Evolutionary conservation across 2,888 invertebrate genomes (phyloP), one percentile per base, ranked within the genome.

Genomic region (Falcaria lacertinaria): DNA sequence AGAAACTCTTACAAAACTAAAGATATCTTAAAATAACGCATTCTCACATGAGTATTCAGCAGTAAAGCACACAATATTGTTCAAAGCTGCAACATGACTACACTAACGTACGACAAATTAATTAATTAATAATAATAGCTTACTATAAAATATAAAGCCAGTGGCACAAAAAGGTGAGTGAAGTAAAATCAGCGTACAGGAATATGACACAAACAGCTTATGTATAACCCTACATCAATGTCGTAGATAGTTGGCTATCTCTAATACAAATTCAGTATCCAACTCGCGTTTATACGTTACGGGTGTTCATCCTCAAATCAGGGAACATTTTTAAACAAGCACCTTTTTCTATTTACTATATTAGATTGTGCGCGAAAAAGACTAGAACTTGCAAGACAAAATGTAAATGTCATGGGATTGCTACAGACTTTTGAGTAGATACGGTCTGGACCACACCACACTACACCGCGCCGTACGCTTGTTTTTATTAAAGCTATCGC

Each of bases 21-120:
- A 71, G 67, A 72, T 66, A 64, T 58, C 72, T 78, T 79, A 81
- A 78, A 80, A 75, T 77, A 78, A 86, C 73, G 80, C 84, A 85
- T 87, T 75, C 82, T 84, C 86, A 78, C 84, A 82, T 88, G 88
- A 89, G 89, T 88, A 89, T 89, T 89, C 81, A 83, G 86, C 86
- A 74, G 73, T 89, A 89, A 89, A 89, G 89, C 89, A 86, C 83
- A 78, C 79, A 74, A 75, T 69, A 67, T 87, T 88, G 85, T 80
- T 89, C 85, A 69, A 84, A 88, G 89, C 89, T 89, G 89, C 88
- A 81, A 86, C 83, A 68, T 80, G 81, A 84, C 80, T 80, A 83
- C 76, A 72, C 67, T 74, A 72, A 77, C 66, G 59, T 76, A 65
- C 54, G 55, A 60, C 50, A 62, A 62, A 61, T 40, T 54, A 57